A percentile compares a stretch with the other conserved stretches of the same genome.
phyloP scores from a whole-genome alignment of 2,797 vertebrate genomes.

The Phalloptychus januarius region DNA sequence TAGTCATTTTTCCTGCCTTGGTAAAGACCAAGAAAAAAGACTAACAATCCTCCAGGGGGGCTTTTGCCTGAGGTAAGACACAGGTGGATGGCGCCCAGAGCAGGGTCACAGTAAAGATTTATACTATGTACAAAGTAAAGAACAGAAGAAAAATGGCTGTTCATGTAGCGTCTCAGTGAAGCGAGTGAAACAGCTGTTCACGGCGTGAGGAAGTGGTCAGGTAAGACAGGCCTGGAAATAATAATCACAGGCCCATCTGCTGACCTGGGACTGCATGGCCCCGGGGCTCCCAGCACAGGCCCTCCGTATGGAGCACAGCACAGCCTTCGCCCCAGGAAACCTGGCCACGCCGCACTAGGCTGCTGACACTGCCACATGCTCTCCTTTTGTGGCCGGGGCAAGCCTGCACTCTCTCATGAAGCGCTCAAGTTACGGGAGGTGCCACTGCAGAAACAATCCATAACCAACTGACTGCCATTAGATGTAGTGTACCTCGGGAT shows the following conservation, averaged over 20 bases:
- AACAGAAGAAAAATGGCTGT: conserved; percentile 95
- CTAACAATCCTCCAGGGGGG: conserved; percentile 76
- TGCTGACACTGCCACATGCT: conserved; percentile 87
- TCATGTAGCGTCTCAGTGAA: conserved; percentile 87
- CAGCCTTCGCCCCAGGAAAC: conserved; percentile 81
- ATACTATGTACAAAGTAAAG: conserved; percentile 92
- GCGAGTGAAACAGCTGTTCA: conserved; percentile 97
- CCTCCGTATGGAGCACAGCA: conserved; percentile 88
- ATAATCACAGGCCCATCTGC: conserved; percentile 98
- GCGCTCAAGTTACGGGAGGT: conserved; percentile 46
- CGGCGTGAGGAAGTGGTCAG: conserved; percentile 93
- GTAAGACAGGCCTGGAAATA: conserved; percentile 93
- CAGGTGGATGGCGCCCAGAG: conserved; percentile 95
- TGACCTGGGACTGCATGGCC: conserved; percentile 92
- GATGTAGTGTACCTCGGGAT: conserved; percentile 33
- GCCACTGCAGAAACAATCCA: conserved; percentile 64
- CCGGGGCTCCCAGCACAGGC: conserved; percentile 88
- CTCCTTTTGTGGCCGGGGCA: conserved; percentile 69
- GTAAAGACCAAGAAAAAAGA: conserved; percentile 54
- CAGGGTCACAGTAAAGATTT: conserved; percentile 95
- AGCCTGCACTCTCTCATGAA: conserved; percentile 49
- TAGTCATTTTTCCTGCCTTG: conserved; percentile 49
- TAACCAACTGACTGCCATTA: conserved; percentile 53
- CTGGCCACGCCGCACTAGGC: conserved; percentile 79
- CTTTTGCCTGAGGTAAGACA: conserved; percentile 90